phyloP scores from a whole-genome alignment of 2,113 vertebrate species.

The Psittacula cyanocephala region DNA sequence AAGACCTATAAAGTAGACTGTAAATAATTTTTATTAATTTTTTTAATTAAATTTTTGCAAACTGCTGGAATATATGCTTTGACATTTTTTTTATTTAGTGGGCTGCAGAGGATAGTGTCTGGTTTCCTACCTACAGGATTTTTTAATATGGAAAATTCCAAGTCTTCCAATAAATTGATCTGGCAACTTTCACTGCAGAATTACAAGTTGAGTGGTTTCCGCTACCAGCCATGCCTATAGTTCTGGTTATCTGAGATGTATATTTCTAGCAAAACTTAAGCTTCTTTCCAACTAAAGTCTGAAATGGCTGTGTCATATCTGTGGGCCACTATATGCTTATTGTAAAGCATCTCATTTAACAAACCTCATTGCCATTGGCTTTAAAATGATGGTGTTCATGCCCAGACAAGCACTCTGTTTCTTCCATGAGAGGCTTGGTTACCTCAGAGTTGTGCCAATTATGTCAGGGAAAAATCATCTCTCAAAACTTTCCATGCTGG shows the following conservation, averaged over 20 bases:
- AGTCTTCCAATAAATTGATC: conserved; percentile 19
- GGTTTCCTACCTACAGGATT: not conserved
- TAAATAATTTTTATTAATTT: conserved; percentile 34
- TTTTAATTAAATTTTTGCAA: conserved; percentile 31
- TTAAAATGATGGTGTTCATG: not conserved
- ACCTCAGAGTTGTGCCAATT: not conserved
- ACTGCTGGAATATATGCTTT: conserved; percentile 42
- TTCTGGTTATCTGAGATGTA: not conserved
- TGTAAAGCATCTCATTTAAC: not conserved
- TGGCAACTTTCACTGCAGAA: not conserved
- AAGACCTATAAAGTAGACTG: conserved; percentile 18
- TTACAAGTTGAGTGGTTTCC: not conserved
- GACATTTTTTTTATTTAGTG: not conserved
- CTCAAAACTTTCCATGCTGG: not conserved
- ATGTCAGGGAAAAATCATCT: not conserved
- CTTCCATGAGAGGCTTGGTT: not conserved
- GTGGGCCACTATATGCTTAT: not conserved
- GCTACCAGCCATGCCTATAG: not conserved
- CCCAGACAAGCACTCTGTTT: not conserved
- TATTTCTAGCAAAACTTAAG: not conserved
- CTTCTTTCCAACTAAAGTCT: not conserved
- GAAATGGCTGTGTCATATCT: not conserved
- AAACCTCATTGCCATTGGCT: not conserved
- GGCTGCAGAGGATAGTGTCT: conserved; percentile 3
- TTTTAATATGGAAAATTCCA: conserved; percentile 51